Percentiles rank a stretch among this genome's conserved stretches.
These are phyloP conservation scores for Helicoverpa armigera DNA, from an alignment of 1,140 invertebrate genomes.

Conservation along the genomic window DNA sequence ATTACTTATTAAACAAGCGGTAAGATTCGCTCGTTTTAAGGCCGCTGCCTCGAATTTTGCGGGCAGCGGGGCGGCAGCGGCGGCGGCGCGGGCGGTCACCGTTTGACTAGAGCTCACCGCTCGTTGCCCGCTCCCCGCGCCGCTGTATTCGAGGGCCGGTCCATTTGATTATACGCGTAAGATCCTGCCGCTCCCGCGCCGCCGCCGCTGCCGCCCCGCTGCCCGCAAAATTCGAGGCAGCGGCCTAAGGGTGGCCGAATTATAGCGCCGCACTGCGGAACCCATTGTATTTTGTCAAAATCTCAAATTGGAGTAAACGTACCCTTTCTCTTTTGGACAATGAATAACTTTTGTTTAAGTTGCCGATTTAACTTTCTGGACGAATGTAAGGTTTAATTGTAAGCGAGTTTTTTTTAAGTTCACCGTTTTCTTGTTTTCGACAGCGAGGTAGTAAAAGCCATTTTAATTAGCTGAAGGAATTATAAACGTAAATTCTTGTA, in stretches of 20 bases:
- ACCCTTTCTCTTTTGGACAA: constrained; percentile 42
- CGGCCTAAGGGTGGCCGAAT: constrained; percentile 60
- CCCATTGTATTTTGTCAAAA: constrained; percentile 58
- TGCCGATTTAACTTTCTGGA: constrained; percentile 34
- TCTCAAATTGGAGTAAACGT: constrained; percentile 38
- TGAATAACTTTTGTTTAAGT: constrained; percentile 32
- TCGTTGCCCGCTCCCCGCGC: too few relatives aligned
- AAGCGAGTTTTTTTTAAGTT: neutral
- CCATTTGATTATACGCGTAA: too few relatives aligned
- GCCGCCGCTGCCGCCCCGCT: too few relatives aligned
- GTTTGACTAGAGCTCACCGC: too few relatives aligned
- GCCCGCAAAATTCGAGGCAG: too few relatives aligned
- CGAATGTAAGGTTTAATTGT: constrained; percentile 12
- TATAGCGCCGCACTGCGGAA: constrained; percentile 69
- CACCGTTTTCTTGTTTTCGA: too few relatives aligned
- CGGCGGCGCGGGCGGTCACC: too few relatives aligned
- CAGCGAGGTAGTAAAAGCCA: too few relatives aligned
- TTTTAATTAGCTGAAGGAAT: neutral
- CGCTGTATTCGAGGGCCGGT: too few relatives aligned
- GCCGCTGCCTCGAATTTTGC: too few relatives aligned
- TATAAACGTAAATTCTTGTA: neutral
- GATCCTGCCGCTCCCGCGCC: too few relatives aligned
- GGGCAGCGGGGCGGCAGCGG: too few relatives aligned
- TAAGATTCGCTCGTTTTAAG: constrained; percentile 50
- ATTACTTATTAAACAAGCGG: constrained; percentile 59